Percentiles rank a stretch among this genome's conserved stretches.
These are phyloP conservation scores for Nanorana parkeri DNA, from an alignment of 2,113 vertebrate species.

Conservation along the genomic window DNA sequence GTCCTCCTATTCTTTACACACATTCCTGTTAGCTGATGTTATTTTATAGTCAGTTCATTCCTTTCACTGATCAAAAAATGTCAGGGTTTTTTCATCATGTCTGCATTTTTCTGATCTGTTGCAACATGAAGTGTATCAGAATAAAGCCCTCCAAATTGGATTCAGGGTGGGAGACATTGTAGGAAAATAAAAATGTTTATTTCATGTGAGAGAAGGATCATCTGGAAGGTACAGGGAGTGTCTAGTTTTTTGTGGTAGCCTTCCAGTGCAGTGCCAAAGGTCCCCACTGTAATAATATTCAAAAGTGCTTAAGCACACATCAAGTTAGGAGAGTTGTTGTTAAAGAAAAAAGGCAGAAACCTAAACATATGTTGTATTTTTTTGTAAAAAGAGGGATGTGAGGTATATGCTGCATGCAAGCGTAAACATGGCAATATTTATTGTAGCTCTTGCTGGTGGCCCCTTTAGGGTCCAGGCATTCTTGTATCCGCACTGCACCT, in stretches of 20 bases:
- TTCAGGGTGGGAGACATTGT: neutral
- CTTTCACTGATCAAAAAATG: neutral
- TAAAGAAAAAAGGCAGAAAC: neutral
- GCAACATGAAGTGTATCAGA: neutral
- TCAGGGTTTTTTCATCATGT: neutral
- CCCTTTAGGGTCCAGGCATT: too few species aligned
- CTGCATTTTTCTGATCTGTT: constrained; percentile 4
- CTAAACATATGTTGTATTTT: neutral
- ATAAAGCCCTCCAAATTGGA: neutral
- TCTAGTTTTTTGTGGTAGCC: neutral
- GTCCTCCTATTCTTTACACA: neutral
- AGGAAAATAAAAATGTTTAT: neutral
- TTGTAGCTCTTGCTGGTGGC: too few species aligned
- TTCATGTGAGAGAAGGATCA: constrained; percentile 5
- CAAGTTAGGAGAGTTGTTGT: neutral
- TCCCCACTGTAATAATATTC: constrained; percentile 6
- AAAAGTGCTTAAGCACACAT: neutral
- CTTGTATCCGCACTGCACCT: too few species aligned
- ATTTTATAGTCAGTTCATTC: constrained; percentile 1
- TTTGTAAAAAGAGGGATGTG: too few species aligned
- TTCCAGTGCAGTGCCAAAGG: neutral
- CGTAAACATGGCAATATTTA: too few species aligned
- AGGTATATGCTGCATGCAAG: too few species aligned
- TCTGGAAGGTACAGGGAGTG: neutral
- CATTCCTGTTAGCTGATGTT: neutral